Conservation (phyloP, 2,888 invertebrate genomes). For the Ectemnius lituratus region DNA sequence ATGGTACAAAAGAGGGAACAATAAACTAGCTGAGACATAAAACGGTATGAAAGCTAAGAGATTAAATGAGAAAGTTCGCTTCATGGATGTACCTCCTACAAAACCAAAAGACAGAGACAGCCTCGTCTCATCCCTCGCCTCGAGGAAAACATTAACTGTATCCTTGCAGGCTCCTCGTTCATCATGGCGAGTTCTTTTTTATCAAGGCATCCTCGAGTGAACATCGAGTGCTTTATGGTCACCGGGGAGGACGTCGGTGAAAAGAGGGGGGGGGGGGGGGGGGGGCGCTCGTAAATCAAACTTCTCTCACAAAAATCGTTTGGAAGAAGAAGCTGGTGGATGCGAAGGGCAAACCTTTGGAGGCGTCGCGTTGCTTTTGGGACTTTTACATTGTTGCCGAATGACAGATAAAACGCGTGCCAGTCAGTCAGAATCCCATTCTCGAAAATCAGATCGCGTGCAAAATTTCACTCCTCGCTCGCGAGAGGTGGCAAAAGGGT, state of each 20-base stretch:
- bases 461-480: not conserved
- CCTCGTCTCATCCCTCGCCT: not conserved
- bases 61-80: too few species aligned
- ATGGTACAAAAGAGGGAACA: too few species aligned
- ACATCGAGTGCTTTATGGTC: slow-evolving; percentile 55
- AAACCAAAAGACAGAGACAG: not conserved
- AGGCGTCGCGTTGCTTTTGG: too few species aligned
- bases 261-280: slow-evolving; percentile 18
- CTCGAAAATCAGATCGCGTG: slow-evolving; percentile 29
- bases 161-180: slow-evolving; percentile 24
- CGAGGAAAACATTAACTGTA: slow-evolving; percentile 32
- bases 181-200: slow-evolving; percentile 29
- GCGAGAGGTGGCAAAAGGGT: too few species aligned
- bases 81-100: too few species aligned
- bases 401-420: slow-evolving; percentile 60
- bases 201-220: slow-evolving; percentile 23
- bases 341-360: slow-evolving; percentile 14
- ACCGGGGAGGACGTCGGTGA: slow-evolving; percentile 24
- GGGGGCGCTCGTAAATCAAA: slow-evolving; percentile 52
- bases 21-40: too few species aligned
- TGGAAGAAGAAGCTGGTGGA: slow-evolving; percentile 31
- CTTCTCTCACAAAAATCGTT: slow-evolving; percentile 45
- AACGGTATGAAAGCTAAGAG: too few species aligned
- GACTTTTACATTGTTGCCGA: slow-evolving; percentile 52
- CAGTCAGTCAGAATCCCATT: slow-evolving; percentile 24